These are phyloP conservation scores for Alethe diademata DNA, from an alignment of 2,113 vertebrate genomes.

Conservation along the genomic window DNA sequence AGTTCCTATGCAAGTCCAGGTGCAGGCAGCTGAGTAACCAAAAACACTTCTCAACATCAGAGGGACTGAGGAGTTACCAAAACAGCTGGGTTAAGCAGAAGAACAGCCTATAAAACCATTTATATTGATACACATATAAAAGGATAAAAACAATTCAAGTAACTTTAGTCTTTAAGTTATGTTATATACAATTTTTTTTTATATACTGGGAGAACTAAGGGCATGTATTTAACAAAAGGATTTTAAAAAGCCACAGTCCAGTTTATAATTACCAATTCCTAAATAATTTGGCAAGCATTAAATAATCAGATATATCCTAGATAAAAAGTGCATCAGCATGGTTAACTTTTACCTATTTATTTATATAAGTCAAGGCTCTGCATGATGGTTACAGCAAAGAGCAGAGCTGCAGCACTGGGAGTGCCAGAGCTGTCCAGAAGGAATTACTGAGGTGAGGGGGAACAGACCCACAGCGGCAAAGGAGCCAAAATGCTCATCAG, in stretches of 20 bases:
- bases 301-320: conserved; percentile 36
- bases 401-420: background rate
- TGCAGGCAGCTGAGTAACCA: conserved; percentile 50
- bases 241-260: conserved; percentile 14
- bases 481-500: background rate
- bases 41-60: background rate
- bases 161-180: conserved; percentile 67
- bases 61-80: conserved; percentile 20
- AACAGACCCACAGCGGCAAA: background rate
- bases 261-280: background rate
- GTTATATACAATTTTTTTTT: conserved; percentile 46
- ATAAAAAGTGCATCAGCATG: conserved; percentile 24
- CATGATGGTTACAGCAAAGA: background rate
- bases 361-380: background rate
- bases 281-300: conserved; percentile 68
- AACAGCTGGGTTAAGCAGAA: conserved; percentile 48
- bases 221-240: conserved; percentile 24
- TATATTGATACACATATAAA: conserved; percentile 45
- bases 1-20: conserved; percentile 36
- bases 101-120: conserved; percentile 51
- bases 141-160: conserved; percentile 72
- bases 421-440: background rate
- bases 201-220: background rate
- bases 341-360: conserved; percentile 16
- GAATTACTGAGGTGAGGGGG: background rate